These are phyloP conservation scores for Labeo catla DNA, from an alignment of 2,113 vertebrate genomes.

Conservation along the genomic window DNA sequence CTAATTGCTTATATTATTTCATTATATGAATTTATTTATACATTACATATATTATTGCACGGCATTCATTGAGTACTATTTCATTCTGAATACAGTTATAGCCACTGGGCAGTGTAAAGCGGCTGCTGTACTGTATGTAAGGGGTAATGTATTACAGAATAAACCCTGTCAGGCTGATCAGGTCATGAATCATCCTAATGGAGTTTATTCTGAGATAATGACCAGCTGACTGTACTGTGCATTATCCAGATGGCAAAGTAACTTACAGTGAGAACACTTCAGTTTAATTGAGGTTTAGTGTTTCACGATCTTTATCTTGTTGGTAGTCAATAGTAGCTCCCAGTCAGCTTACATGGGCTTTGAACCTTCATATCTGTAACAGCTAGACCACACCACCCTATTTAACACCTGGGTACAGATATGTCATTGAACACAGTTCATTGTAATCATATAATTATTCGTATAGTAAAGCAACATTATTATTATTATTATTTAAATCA, in stretches of 20 bases:
- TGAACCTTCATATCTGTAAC: background rate
- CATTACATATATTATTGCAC: background rate
- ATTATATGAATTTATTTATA: background rate
- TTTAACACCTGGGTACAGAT: background rate
- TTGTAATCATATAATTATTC: background rate
- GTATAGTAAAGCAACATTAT: background rate
- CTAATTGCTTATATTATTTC: background rate
- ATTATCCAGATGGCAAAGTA: background rate
- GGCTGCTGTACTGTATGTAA: background rate
- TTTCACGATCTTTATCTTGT: background rate
- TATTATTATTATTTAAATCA: background rate
- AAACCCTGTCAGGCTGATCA: background rate
- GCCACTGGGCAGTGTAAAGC: background rate
- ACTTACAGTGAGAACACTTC: background rate
- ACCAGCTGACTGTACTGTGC: background rate
- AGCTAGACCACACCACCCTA: background rate
- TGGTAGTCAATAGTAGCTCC: background rate
- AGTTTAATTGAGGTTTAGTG: background rate
- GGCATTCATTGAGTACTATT: background rate
- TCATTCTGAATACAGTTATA: background rate
- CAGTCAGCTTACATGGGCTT: background rate
- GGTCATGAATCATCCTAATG: background rate
- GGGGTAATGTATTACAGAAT: background rate
- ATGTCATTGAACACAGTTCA: background rate
- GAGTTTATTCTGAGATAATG: background rate